A percentile compares a stretch with the other conserved stretches of the same genome.
Conservation (phyloP, 2,797 vertebrate species). For the Momotus momota region DNA sequence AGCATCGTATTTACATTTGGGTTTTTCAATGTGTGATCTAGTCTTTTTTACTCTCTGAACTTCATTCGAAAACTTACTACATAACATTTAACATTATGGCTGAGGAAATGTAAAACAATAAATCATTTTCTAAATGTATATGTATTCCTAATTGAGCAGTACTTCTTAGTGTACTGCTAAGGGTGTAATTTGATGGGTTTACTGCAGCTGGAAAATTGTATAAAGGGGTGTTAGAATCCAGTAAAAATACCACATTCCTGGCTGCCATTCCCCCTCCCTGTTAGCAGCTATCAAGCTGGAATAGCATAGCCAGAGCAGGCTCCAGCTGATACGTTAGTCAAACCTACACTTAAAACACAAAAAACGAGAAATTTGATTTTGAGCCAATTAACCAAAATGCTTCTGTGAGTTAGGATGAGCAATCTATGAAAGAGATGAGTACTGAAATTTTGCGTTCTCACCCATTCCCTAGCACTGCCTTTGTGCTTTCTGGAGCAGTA, state of each 20-base stretch:
- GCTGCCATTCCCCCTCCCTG: neutral
- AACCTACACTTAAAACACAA: neutral
- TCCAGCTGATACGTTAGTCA: neutral
- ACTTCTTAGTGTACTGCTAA: neutral
- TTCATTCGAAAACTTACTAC: neutral
- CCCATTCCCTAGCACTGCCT: neutral
- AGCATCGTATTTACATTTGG: neutral
- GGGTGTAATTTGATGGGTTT: neutral
- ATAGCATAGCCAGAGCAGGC: neutral
- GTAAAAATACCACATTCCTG: conserved; percentile 28
- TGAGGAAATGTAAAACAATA: neutral
- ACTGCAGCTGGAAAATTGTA: conserved; percentile 25
- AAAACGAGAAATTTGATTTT: neutral
- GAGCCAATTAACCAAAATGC: neutral
- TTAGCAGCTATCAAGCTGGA: conserved; percentile 33
- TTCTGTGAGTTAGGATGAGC: neutral
- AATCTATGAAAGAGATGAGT: neutral
- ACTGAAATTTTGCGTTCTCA: neutral
- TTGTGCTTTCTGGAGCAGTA: neutral
- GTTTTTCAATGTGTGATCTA: neutral
- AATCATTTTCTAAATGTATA: neutral
- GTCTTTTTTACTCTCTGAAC: neutral
- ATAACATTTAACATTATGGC: neutral
- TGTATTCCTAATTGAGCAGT: neutral
- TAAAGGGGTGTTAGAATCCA: conserved; percentile 12